These are phyloP conservation scores for Taurulus bubalis DNA, from an alignment of 2,113 vertebrate genomes.

Conservation along the genomic window DNA sequence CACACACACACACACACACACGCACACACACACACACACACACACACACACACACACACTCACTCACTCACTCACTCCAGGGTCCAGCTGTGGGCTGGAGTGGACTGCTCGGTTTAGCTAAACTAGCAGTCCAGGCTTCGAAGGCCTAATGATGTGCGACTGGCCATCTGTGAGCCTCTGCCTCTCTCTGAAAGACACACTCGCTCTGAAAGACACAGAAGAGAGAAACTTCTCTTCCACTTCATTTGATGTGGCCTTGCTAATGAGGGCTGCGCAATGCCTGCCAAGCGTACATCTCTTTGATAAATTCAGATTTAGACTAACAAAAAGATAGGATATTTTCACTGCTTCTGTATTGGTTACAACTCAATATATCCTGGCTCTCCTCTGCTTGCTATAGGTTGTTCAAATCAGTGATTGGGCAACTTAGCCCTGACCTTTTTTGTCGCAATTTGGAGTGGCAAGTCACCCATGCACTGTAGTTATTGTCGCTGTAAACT, in stretches of 20 bases:
- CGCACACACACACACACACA: slow-evolving; percentile 31
- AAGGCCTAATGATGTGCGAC: slow-evolving; percentile 76
- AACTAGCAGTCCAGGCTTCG: slow-evolving; percentile 44
- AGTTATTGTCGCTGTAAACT: not conserved
- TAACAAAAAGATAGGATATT: not conserved
- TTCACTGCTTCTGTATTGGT: not conserved
- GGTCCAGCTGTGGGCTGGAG: slow-evolving; percentile 70
- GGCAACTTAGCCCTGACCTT: not conserved
- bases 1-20: slow-evolving; percentile 41
- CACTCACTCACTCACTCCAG: slow-evolving; percentile 27
- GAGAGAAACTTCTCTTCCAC: slow-evolving; percentile 53
- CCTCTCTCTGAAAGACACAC: slow-evolving; percentile 37
- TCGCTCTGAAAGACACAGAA: slow-evolving; percentile 45
- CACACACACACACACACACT: slow-evolving; percentile 37
- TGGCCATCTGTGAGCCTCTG: slow-evolving; percentile 74
- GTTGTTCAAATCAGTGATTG: not conserved
- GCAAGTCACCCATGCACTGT: not conserved
- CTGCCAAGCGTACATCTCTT: slow-evolving; percentile 28
- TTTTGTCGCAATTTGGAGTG: not conserved
- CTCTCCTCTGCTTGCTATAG: not conserved
- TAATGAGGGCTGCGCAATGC: slow-evolving; percentile 48
- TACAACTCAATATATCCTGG: not conserved
- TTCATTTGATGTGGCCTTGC: slow-evolving; percentile 48
- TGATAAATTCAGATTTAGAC: slow-evolving; percentile 12
- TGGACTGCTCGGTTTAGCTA: slow-evolving; percentile 54